Evolutionary conservation across 2,888 invertebrate genomes (phyloP).

Genomic region (Cosmia trapezina): DNA sequence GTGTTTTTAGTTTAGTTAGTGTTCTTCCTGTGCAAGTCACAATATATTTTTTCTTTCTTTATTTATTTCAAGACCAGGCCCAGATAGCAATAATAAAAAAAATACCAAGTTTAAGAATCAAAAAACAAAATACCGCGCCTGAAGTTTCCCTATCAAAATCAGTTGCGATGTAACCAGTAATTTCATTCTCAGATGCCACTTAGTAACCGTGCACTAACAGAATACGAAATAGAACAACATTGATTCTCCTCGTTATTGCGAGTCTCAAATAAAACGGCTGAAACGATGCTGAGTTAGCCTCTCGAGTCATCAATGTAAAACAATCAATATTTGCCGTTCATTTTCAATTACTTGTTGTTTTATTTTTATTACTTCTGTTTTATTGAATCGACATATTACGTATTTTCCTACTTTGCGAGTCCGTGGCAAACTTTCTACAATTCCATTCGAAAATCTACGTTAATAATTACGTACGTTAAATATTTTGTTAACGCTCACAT

Average conservation of each 20-base stretch:
- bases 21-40: too few relatives aligned
- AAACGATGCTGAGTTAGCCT: constrained; percentile 52
- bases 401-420: neutral
- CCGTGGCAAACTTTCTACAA: neutral
- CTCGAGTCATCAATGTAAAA: constrained; percentile 53
- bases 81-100: neutral
- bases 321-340: constrained; percentile 40
- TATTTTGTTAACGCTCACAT: neutral
- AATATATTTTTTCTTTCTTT: too few relatives aligned
- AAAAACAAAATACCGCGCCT: constrained; percentile 13
- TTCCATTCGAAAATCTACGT: neutral
- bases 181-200: constrained; percentile 73
- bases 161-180: constrained; percentile 69
- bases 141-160: constrained; percentile 32
- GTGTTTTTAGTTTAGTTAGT: too few relatives aligned
- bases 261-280: constrained; percentile 67
- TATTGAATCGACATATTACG: constrained; percentile 7
- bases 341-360: constrained; percentile 35
- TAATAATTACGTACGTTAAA: neutral
- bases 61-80: too few relatives aligned
- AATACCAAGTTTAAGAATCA: neutral
- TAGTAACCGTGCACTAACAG: constrained; percentile 67
- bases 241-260: constrained; percentile 77
- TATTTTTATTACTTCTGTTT: constrained; percentile 19
- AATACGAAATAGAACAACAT: constrained; percentile 79